A percentile compares a stretch with the other conserved stretches of the same genome.
phyloP scores from a whole-genome alignment of 2,113 vertebrate species.

The Neolamprologus fasciatus region DNA sequence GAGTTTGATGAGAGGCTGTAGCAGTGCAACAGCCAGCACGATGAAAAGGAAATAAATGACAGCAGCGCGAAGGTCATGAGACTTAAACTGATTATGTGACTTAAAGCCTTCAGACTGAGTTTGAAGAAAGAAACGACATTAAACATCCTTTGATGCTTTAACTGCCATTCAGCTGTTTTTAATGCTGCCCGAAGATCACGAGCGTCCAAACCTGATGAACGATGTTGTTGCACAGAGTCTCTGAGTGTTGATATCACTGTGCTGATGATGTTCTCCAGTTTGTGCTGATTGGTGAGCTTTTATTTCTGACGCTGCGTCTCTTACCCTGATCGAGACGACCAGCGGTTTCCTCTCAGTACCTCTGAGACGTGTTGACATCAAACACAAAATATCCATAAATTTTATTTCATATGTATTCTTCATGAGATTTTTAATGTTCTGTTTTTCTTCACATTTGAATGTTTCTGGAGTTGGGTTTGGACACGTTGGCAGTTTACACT shows the following conservation, averaged over 20 bases:
- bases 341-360: neutral
- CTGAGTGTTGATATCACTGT: neutral
- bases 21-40: fast-evolving
- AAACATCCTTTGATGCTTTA: neutral
- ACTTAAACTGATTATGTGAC: neutral
- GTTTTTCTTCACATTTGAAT: neutral
- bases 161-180: neutral
- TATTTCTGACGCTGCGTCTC: neutral
- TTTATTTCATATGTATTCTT: neutral
- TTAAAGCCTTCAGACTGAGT: neutral
- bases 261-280: neutral
- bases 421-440: neutral
- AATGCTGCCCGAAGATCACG: neutral
- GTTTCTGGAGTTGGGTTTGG: neutral
- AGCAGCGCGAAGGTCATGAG: fast-evolving
- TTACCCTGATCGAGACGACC: neutral
- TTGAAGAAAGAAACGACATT: neutral
- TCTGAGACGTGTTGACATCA: neutral
- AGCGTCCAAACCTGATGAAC: neutral
- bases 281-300: neutral
- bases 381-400: fast-evolving
- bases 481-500: neutral
- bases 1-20: neutral
- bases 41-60: neutral
- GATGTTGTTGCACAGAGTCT: neutral